Conservation (phyloP, 64 coral and sea anemone species). For the Pocillopora damicornis region DNA sequence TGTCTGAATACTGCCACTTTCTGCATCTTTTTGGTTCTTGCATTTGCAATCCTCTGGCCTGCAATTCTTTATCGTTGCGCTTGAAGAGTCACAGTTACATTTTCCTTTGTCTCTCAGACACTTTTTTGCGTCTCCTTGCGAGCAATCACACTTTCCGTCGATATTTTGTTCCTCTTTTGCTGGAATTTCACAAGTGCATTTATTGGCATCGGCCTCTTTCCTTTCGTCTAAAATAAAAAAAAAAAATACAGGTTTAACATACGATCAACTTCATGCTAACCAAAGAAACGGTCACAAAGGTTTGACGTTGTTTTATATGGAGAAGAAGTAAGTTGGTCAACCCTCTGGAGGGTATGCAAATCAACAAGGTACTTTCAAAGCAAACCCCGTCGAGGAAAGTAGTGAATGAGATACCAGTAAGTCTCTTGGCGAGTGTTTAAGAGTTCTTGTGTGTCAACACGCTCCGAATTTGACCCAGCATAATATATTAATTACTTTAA, state of each 20-base stretch:
- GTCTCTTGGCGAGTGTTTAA: neutral
- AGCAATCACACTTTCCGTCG: constrained; percentile 8
- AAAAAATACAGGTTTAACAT: neutral
- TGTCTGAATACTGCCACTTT: neutral
- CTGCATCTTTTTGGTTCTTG: neutral
- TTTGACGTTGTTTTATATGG: neutral
- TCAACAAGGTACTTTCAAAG: too few relatives aligned
- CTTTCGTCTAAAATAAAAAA: neutral
- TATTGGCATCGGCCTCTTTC: constrained; percentile 2
- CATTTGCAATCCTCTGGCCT: constrained; percentile 12
- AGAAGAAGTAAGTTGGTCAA: too few relatives aligned
- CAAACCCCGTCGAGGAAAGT: too few relatives aligned
- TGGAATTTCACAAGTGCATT: constrained; percentile 37
- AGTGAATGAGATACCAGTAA: neutral
- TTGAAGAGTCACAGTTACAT: neutral
- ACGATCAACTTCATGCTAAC: neutral
- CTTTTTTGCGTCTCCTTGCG: neutral
- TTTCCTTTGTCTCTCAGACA: constrained; percentile 23
- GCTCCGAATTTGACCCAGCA: neutral
- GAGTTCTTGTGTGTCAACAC: neutral
- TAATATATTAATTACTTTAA: constrained; percentile 2
- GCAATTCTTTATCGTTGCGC: neutral
- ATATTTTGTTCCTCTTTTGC: constrained; percentile 6
- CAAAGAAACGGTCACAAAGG: neutral
- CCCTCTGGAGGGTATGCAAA: too few relatives aligned